phyloP scores from a whole-genome alignment of 2,797 vertebrate species.

The Luscinia luscinia region DNA sequence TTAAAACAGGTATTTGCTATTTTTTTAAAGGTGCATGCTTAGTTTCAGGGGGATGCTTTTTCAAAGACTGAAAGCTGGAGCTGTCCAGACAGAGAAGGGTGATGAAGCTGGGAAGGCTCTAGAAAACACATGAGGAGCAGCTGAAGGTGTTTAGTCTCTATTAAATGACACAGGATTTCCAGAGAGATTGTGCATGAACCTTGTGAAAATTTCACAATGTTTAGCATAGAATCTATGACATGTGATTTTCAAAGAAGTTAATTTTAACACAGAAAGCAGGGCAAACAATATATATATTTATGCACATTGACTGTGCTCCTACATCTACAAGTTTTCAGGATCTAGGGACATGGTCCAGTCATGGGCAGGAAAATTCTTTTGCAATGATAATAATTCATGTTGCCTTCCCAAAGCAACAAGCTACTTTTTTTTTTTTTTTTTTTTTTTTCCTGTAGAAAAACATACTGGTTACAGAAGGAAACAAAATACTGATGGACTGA shows the following conservation, averaged over 20 bases:
- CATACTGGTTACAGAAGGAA: neutral
- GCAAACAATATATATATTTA: neutral
- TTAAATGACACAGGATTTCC: neutral
- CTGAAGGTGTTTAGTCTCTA: neutral
- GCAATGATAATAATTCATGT: neutral
- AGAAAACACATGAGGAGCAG: neutral
- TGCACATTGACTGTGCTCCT: neutral
- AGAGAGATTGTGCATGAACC: accelerated
- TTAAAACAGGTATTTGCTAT: accelerated
- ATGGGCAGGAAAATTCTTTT: neutral
- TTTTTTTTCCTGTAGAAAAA: neutral
- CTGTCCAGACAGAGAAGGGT: neutral
- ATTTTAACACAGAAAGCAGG: neutral
- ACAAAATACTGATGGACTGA: neutral
- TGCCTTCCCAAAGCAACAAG: neutral
- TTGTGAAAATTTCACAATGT: neutral
- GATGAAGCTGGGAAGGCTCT: neutral
- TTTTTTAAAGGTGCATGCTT: accelerated
- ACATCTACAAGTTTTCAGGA: too few species aligned
- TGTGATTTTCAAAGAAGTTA: neutral
- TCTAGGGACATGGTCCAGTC: accelerated
- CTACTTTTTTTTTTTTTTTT: neutral
- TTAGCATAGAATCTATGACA: neutral
- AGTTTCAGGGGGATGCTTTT: neutral
- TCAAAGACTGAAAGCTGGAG: neutral